Conservation (phyloP, 2,113 vertebrate genomes). For the Acanthochromis polyacanthus region DNA sequence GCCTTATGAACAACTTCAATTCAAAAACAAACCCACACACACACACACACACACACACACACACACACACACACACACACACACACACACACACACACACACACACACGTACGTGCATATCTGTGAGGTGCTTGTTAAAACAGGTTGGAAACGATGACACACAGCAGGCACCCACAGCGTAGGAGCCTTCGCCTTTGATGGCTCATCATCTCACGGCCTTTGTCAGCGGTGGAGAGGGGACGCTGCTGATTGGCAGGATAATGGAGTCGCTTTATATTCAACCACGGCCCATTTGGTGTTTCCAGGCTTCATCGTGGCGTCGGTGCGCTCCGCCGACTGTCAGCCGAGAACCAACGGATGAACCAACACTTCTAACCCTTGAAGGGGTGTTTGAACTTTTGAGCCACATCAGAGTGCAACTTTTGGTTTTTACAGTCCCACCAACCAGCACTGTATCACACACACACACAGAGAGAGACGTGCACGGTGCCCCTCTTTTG, state of each 20-base stretch:
- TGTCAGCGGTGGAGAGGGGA: constrained; percentile 17
- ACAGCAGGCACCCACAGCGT: neutral
- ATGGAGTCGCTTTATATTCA: constrained; percentile 55
- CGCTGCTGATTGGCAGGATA: constrained; percentile 46
- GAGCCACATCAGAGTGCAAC: constrained; percentile 46
- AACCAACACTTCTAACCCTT: constrained; percentile 56
- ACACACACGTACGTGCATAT: neutral
- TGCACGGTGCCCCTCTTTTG: constrained; percentile 28
- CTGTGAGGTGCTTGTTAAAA: constrained; percentile 31
- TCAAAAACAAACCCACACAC: neutral
- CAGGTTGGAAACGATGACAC: constrained; percentile 26
- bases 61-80: neutral
- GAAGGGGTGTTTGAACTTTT: constrained; percentile 59
- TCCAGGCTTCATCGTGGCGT: constrained; percentile 20
- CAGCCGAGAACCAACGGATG: constrained; percentile 57
- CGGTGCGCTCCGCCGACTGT: constrained; percentile 27
- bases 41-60: neutral
- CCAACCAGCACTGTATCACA: constrained; percentile 6
- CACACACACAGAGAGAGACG: constrained; percentile 27
- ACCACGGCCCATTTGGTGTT: constrained; percentile 31
- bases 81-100: neutral
- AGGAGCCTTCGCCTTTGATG: constrained; percentile 13
- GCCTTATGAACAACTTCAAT: constrained; percentile 33
- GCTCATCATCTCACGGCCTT: constrained; percentile 31
- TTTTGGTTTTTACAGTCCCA: constrained; percentile 40